Conservation (phyloP, 92 coral and sea anemone genomes). For the Micromussa lordhowensis region DNA sequence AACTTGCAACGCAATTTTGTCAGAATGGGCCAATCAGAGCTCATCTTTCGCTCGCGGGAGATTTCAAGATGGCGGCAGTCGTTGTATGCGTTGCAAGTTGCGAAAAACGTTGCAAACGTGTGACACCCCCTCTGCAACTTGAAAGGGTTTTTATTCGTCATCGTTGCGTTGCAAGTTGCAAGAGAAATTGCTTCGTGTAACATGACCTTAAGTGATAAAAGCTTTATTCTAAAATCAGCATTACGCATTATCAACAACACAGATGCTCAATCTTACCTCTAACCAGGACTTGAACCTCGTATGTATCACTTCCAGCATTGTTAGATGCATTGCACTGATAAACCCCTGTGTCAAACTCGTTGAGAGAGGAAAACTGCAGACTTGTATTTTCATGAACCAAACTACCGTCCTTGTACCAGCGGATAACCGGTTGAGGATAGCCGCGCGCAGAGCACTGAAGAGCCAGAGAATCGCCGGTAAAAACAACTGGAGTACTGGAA, state of each 20-base stretch:
- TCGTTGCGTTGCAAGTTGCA: too few species aligned
- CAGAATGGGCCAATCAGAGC: too few species aligned
- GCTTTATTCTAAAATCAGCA: not conserved
- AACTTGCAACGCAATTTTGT: too few species aligned
- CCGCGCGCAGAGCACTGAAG: slow-evolving; percentile 24
- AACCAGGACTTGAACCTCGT: slow-evolving; percentile 7
- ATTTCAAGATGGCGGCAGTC: too few species aligned
- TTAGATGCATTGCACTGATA: slow-evolving; percentile 20
- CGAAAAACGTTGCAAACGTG: too few species aligned
- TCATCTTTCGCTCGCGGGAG: too few species aligned
- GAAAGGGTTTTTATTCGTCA: too few species aligned
- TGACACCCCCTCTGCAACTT: too few species aligned
- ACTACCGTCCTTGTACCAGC: slow-evolving; percentile 15
- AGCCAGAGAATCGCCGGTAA: slow-evolving; percentile 11
- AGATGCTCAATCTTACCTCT: not conserved
- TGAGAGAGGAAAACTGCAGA: slow-evolving; percentile 3
- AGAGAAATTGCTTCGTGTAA: too few species aligned
- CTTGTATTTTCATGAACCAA: slow-evolving; percentile 7
- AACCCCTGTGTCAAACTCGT: slow-evolving; percentile 12
- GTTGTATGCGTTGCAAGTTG: too few species aligned
- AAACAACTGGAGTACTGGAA: not conserved
- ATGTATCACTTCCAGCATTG: slow-evolving; percentile 14
- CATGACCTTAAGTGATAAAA: too few species aligned
- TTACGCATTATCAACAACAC: not conserved
- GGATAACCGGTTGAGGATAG: slow-evolving; percentile 21